A percentile compares a stretch with the other conserved stretches of the same genome.
These are phyloP conservation scores for Aphidius gifuensis DNA, from an alignment of 1,140 invertebrate species.

Conservation along the genomic window DNA sequence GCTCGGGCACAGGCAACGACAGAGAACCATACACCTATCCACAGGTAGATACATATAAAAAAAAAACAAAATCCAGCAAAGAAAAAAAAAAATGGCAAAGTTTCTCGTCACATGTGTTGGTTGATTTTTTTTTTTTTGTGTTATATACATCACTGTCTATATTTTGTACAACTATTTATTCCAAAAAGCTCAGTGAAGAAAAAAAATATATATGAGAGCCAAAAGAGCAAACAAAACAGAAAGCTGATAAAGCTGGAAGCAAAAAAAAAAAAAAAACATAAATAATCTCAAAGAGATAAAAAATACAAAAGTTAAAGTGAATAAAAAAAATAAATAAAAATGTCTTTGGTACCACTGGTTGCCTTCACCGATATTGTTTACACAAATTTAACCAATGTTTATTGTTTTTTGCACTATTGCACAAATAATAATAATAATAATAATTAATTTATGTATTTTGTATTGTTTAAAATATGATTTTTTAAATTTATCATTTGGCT, in stretches of 20 bases:
- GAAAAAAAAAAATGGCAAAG: slow-evolving; percentile 7
- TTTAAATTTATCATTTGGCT: neutral
- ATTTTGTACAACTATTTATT: slow-evolving; percentile 6
- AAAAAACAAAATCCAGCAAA: slow-evolving; percentile 6
- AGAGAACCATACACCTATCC: slow-evolving; percentile 86
- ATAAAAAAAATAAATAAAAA: slow-evolving; percentile 15
- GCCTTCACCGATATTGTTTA: slow-evolving; percentile 23
- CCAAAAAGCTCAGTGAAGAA: slow-evolving; percentile 17
- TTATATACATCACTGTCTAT: slow-evolving; percentile 22
- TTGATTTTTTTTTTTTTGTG: slow-evolving; percentile 23
- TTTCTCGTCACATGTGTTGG: neutral
- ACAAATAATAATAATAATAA: slow-evolving; percentile 20
- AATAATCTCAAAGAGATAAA: slow-evolving; percentile 1
- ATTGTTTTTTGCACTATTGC: slow-evolving; percentile 35
- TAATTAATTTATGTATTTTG: too few relatives aligned
- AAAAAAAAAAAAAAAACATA: slow-evolving; percentile 17
- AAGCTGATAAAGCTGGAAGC: slow-evolving; percentile 11
- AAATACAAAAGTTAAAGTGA: slow-evolving; percentile 6
- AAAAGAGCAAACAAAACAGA: slow-evolving; percentile 3
- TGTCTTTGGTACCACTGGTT: slow-evolving; percentile 19
- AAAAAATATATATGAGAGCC: slow-evolving; percentile 4
- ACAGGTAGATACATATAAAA: slow-evolving; percentile 75
- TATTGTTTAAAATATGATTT: neutral
- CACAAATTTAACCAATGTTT: slow-evolving; percentile 21
- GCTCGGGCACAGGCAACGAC: slow-evolving; percentile 86